phyloP scores from a whole-genome alignment of 2,888 invertebrate genomes.

The Torymus texanus region DNA sequence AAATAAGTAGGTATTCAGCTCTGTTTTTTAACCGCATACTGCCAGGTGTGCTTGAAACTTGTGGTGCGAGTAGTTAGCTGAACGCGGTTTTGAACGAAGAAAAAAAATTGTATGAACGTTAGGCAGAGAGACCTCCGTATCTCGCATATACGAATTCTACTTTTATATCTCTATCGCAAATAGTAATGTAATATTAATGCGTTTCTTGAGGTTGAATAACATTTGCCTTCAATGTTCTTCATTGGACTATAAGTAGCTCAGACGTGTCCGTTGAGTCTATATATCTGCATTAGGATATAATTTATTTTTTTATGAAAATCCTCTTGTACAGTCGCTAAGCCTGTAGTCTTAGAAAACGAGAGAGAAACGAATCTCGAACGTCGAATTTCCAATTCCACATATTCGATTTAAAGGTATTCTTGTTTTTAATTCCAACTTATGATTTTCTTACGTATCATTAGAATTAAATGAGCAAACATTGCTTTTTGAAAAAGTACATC shows the following conservation, averaged over 20 bases:
- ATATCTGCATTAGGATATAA: constrained; percentile 26
- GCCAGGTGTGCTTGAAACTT: constrained; percentile 63
- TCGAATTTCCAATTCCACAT: constrained; percentile 20
- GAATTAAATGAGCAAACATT: background rate
- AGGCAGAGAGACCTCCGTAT: constrained; percentile 32
- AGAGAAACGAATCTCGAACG: no score
- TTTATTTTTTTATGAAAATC: constrained; percentile 46
- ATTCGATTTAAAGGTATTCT: background rate
- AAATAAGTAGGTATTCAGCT: background rate
- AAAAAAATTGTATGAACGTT: constrained; percentile 49
- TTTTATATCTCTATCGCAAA: constrained; percentile 44
- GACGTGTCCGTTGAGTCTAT: constrained; percentile 18
- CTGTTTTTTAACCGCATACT: constrained; percentile 50
- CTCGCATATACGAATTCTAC: constrained; percentile 50
- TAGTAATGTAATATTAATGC: constrained; percentile 31
- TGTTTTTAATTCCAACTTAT: constrained; percentile 4
- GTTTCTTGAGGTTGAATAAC: constrained; percentile 35
- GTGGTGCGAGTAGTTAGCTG: constrained; percentile 51
- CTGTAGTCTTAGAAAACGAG: constrained; percentile 10
- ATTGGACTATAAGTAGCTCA: constrained; percentile 27
- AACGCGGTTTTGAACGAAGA: constrained; percentile 55
- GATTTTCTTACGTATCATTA: background rate
- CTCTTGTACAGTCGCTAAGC: constrained; percentile 30
- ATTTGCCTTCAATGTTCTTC: constrained; percentile 37
- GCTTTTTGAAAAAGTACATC: constrained; percentile 12